Evolutionary conservation across 1,140 invertebrate genomes (phyloP).

Genomic region (Caerostris extrusa): DNA sequence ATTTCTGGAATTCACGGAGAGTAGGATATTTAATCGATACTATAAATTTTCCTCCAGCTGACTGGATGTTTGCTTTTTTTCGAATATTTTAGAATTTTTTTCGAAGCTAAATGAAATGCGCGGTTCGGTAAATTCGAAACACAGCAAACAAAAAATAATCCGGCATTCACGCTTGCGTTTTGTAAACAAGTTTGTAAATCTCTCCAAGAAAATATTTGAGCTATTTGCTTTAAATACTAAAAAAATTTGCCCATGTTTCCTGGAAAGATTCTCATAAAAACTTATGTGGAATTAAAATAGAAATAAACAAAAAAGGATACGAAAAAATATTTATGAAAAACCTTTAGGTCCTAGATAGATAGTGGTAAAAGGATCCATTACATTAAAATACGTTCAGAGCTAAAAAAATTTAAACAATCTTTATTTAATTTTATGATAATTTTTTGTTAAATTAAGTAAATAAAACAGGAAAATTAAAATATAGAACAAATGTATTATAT

Average conservation of each 20-base stretch:
- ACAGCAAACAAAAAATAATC: neutral
- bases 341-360: no score
- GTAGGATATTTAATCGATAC: conserved; percentile 5
- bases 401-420: no score
- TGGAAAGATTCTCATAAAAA: no score
- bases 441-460: no score
- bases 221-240: neutral
- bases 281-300: no score
- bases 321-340: no score
- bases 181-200: neutral
- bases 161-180: neutral
- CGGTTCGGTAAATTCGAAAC: neutral
- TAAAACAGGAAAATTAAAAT: no score
- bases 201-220: neutral
- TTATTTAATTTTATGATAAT: no score
- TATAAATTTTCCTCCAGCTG: conserved; percentile 48
- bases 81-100: neutral
- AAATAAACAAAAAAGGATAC: no score
- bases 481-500: no score
- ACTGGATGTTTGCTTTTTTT: neutral
- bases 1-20: neutral
- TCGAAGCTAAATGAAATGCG: neutral
- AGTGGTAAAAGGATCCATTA: no score
- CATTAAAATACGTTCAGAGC: no score
- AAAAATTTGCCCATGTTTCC: neutral